Evolutionary conservation across 2,797 vertebrate species (phyloP), one percentile per base, ranked within the genome.

Genomic region (Sebastolobus alascanus): DNA sequence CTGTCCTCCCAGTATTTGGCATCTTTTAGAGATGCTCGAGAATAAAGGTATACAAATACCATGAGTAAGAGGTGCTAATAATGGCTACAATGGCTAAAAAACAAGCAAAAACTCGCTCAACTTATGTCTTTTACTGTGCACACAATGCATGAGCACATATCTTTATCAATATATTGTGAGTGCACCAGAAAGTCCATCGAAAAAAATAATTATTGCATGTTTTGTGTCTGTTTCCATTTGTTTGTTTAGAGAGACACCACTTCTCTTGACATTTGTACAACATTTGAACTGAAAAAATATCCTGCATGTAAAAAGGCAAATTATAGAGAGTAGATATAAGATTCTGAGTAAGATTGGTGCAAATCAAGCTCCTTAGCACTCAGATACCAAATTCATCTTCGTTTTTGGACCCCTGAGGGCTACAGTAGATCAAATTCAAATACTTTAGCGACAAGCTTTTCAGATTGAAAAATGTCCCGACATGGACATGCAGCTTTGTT

Each of bases 401-500:
- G 25, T 25, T 25, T 25, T 25, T 25, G 25, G 55, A 73, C 71
- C 43, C 37, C 65, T 6, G 11, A 6, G 55, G 20, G 22, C 35
- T 38, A n/a, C n/a, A n/a, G n/a, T n/a, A 40, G 22, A 61, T 65
- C 20, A 40, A 18, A 73, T 60, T 43, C 9, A 67, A 6, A 63
- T 27, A 11, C n/a, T 29, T 25, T 25, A 25, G 25, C 25, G 43
- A 37, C 20, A 70, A 76, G 66, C 68, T 83, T 56, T 50, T 11
- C 10, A 35, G 75, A 59, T 66, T 71, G 50, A 25, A 63, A 75
- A 73, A 77, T 13, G 55, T 73, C 31, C 8, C 9, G 22, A 75
- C 68, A 75, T 59, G 29, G 65, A 66, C 27, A 54, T 50, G 66
- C 1, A 43, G 50, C 16, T 46, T 52, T 7, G 35, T 43, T 33